Evolutionary conservation across 2,888 invertebrate genomes (phyloP).

Genomic region (Willowsia nigromaculata): DNA sequence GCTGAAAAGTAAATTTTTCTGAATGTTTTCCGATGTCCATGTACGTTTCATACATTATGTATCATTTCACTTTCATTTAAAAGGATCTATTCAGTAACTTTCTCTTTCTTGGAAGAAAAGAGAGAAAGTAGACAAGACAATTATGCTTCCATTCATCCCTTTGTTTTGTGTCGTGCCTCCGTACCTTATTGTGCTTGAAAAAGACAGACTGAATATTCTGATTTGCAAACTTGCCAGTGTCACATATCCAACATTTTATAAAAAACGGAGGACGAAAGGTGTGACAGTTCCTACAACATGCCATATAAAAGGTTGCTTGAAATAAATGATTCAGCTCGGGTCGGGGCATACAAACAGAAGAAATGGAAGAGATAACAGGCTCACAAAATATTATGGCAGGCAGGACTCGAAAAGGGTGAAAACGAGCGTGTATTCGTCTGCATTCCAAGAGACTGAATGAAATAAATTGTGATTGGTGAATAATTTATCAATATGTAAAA

Average conservation of each 20-base stretch:
- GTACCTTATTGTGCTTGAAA: not conserved
- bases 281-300: not conserved
- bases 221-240: not conserved
- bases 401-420: not conserved
- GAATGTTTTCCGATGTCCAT: not conserved
- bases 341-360: not conserved
- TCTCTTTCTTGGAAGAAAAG: not conserved
- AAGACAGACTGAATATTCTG: not conserved
- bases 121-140: not conserved
- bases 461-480: not conserved
- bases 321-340: slow-evolving; percentile 7
- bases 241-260: not conserved
- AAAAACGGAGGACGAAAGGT: not conserved
- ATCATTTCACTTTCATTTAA: not conserved
- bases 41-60: slow-evolving; percentile 12
- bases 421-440: not conserved
- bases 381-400: not conserved
- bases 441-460: not conserved
- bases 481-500: not conserved
- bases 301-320: not conserved
- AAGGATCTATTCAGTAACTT: not conserved
- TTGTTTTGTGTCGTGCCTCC: not conserved
- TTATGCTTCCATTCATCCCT: not conserved
- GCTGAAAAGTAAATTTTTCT: not conserved
- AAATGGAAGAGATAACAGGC: not conserved